Evolutionary conservation across 2,113 vertebrate genomes (phyloP), one percentile per base, ranked within the genome.

Genomic region (Lycaon pictus): DNA sequence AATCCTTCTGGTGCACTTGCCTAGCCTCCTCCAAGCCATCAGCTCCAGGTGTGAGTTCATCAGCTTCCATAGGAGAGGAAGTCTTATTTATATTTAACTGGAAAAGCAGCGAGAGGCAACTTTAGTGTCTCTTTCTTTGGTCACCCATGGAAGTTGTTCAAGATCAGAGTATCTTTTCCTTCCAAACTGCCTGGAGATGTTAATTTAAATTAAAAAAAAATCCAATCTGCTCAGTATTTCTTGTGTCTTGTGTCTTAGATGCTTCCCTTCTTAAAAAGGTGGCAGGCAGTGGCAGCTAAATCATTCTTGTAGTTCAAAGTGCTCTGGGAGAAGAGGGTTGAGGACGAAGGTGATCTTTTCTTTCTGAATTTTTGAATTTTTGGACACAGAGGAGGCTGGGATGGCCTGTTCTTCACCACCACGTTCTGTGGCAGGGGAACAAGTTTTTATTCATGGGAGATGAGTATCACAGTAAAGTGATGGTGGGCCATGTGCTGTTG

Each of bases 121-220:
- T 53, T 51, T 12, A 11, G 67, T 69, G 82, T 29, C 69, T 48
- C 79, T 91, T 96, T 82, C 62, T 96, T 93, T 96, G 82, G 88
- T 82, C 80, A 43, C 56, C 29, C 8, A 51, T 69, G 55, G 82
- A 91, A 35, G 67, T 37, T 89, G 27, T n/a, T 77, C 32, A 88
- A 55, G 35, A 71, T 81, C 55, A 60, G 90, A 87, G 83, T 77
- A 16, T 94, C 65, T 96, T 82, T 81, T 55, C 27, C 72, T 96
- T 84, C 63, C 65, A 94, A 90, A 87, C 53, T 63, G 63, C n/a
- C 72, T 63, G 37, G 67, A 62, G 58, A 84, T 76, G 69, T 87
- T 76, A 20, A 69, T 56, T 76, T 83, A 67, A 22, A 43, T 43
- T 43, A 1, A 35, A 79, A 77, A n/a, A n/a, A 67, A 76, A 32